Evolutionary conservation across 2,888 invertebrate species (phyloP).

Genomic region (Lissocephala sabroskyi): DNA sequence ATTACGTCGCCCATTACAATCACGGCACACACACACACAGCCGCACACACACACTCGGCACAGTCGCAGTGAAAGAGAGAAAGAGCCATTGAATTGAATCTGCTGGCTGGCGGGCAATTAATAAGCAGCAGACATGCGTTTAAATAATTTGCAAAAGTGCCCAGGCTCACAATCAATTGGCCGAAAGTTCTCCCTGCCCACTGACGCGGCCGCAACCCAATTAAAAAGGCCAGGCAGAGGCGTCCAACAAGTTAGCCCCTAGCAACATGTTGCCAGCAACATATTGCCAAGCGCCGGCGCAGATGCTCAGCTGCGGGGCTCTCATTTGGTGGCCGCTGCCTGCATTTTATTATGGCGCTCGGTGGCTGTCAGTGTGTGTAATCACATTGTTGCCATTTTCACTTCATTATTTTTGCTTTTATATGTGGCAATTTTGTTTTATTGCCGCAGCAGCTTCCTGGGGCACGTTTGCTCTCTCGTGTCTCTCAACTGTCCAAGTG

Average conservation of each 20-base stretch:
- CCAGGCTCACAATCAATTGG: no score
- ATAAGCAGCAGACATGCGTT: not conserved
- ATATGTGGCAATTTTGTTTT: conserved; percentile 61
- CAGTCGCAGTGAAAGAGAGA: not conserved
- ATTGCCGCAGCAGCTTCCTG: conserved; percentile 42
- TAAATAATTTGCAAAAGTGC: no score
- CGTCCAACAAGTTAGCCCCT: conserved; percentile 52
- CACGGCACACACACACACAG: not conserved
- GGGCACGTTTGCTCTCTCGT: conserved; percentile 25
- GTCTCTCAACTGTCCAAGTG: conserved; percentile 2
- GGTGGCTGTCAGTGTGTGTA: conserved; percentile 44
- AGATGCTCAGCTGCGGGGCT: conserved; percentile 23
- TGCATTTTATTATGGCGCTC: conserved; percentile 41
- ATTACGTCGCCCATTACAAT: conserved; percentile 41
- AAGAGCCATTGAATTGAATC: not conserved
- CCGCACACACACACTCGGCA: not conserved
- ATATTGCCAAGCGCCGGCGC: conserved; percentile 43
- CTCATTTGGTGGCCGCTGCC: conserved; percentile 7
- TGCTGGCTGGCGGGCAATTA: not conserved
- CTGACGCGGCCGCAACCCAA: no score
- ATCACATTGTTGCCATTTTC: conserved; percentile 67
- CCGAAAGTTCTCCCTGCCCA: no score
- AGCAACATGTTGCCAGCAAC: conserved; percentile 53
- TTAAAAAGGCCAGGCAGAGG: no score
- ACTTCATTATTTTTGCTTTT: conserved; percentile 64